Percentiles rank a stretch among this genome's conserved stretches.
Evolutionary conservation across 2,113 vertebrate genomes (phyloP).

Genomic region (Neolamprologus falcicula): DNA sequence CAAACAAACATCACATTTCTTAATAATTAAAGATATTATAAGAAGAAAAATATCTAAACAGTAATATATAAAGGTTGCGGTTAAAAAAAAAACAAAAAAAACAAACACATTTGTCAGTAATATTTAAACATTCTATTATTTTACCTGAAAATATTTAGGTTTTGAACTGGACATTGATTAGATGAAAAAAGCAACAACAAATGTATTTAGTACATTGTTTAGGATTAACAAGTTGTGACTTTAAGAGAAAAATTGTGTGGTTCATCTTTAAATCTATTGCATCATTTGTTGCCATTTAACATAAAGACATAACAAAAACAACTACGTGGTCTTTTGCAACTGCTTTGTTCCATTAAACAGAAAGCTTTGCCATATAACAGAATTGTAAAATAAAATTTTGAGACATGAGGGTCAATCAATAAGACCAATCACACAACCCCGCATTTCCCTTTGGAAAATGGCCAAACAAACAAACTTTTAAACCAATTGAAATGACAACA

Average conservation of each 20-base stretch:
- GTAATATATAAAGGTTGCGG: not conserved
- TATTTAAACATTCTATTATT: not conserved
- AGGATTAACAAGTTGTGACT: not conserved
- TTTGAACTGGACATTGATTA: constrained; percentile 12
- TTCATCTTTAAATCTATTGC: not conserved
- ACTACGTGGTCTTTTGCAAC: constrained; percentile 1
- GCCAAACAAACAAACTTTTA: constrained; percentile 69
- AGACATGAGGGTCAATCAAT: constrained; percentile 62
- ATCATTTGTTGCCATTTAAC: constrained; percentile 2
- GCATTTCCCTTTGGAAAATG: constrained; percentile 66
- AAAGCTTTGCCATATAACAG: constrained; percentile 45
- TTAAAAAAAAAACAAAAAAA: not conserved
- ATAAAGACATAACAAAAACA: not conserved
- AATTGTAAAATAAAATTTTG: constrained; percentile 52
- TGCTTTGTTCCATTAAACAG: constrained; percentile 50
- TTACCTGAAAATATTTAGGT: not conserved
- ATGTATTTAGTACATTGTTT: not conserved
- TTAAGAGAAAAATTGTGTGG: not conserved
- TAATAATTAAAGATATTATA: not conserved
- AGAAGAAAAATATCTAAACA: not conserved
- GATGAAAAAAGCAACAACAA: not conserved
- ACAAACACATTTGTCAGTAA: not conserved
- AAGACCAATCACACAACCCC: constrained; percentile 64
- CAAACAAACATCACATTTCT: not conserved
- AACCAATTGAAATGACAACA: constrained; percentile 71